Conservation (phyloP, 1,140 invertebrate genomes). For the Cotesia typhae region DNA sequence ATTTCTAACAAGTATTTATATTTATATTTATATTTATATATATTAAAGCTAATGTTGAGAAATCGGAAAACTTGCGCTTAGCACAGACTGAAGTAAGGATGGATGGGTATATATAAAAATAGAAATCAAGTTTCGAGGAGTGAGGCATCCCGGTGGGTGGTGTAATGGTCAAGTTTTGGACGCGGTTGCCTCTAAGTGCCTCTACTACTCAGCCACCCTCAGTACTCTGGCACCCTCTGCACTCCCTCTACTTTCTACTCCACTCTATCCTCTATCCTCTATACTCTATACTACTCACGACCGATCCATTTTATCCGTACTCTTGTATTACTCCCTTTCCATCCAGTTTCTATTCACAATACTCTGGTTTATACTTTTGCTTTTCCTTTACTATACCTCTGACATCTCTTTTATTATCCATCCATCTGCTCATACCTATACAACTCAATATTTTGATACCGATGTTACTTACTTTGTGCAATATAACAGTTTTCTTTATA, state of each 20-base stretch:
- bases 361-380: too few relatives aligned
- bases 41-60: too few relatives aligned
- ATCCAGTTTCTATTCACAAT: background rate
- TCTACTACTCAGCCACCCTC: constrained; percentile 35
- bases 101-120: constrained; percentile 1
- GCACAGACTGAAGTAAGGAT: constrained; percentile 26
- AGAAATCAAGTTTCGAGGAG: constrained; percentile 49
- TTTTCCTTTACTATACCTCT: too few relatives aligned
- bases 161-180: constrained; percentile 61
- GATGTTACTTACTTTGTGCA: too few relatives aligned
- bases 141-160: constrained; percentile 52
- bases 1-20: too few relatives aligned
- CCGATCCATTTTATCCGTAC: constrained; percentile 43
- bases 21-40: too few relatives aligned
- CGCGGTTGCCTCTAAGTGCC: constrained; percentile 54
- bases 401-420: too few relatives aligned
- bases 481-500: too few relatives aligned
- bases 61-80: too few relatives aligned
- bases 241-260: constrained; percentile 18
- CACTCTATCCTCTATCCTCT: constrained; percentile 32
- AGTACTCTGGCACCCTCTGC: constrained; percentile 38
- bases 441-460: too few relatives aligned
- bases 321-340: background rate
- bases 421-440: too few relatives aligned
- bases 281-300: constrained; percentile 37